Conservation (phyloP, 1,140 invertebrate genomes). For the Eriocheir sinensis region DNA sequence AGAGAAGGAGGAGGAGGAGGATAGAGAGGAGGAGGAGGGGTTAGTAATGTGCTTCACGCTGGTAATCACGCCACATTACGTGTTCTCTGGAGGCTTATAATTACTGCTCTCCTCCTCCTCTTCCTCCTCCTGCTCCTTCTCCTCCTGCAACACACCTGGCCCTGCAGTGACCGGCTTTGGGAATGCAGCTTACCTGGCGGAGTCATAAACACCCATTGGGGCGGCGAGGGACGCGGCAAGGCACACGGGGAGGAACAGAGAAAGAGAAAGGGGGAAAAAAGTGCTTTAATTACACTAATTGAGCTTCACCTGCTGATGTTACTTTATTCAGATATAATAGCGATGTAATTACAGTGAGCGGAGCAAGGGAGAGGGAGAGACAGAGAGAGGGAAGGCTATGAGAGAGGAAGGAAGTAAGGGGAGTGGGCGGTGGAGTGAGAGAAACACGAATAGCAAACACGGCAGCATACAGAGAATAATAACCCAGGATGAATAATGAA, state of each 20-base stretch:
- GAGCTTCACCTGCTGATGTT: not conserved
- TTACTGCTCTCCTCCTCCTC: not conserved
- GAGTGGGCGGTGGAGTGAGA: not conserved
- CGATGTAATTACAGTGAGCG: not conserved
- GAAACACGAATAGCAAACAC: conserved; percentile 23
- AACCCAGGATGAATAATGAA: not conserved
- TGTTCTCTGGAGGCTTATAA: not conserved
- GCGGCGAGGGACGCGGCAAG: not conserved
- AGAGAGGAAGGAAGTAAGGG: not conserved
- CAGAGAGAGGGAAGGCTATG: not conserved
- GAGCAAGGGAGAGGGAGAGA: not conserved
- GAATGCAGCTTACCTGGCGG: not conserved
- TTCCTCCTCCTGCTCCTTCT: not conserved
- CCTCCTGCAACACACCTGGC: not conserved
- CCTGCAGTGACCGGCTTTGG: not conserved
- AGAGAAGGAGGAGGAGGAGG: not conserved
- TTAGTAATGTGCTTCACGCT: not conserved
- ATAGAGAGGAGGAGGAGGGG: not conserved
- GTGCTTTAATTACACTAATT: conserved; percentile 26
- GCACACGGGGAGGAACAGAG: not conserved
- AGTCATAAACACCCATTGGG: conserved; percentile 5
- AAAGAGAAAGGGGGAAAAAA: not conserved
- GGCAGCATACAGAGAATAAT: not conserved
- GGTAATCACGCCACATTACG: not conserved
- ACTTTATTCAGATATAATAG: conserved; percentile 26